Conservation (phyloP, 1,140 invertebrate genomes). For the Drosophila paulistorum region DNA sequence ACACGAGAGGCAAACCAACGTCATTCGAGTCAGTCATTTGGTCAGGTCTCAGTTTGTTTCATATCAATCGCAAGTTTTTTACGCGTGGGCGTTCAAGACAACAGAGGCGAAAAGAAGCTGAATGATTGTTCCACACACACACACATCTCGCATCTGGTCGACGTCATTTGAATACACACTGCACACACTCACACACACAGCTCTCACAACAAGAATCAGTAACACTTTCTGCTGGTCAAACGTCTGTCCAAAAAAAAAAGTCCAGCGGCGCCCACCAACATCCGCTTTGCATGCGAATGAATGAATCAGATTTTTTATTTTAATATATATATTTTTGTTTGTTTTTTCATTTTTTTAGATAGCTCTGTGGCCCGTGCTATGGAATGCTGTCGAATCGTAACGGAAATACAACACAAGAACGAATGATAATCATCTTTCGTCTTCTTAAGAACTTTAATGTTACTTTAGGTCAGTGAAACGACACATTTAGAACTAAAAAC, state of each 20-base stretch:
- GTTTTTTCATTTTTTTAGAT: constrained; percentile 24
- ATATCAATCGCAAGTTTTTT: constrained; percentile 64
- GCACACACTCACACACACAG: not conserved
- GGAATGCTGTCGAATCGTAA: constrained; percentile 22
- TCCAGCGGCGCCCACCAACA: constrained; percentile 67
- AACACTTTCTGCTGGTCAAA: constrained; percentile 49
- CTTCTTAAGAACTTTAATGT: constrained; percentile 57
- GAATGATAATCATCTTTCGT: not conserved
- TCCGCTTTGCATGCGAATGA: constrained; percentile 56
- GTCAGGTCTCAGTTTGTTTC: constrained; percentile 56
- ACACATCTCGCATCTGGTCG: constrained; percentile 11
- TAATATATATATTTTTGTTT: too few species aligned
- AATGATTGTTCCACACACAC: constrained; percentile 35
- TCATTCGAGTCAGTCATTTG: constrained; percentile 53
- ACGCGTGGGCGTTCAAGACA: constrained; percentile 41
- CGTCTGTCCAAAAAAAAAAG: constrained; percentile 37
- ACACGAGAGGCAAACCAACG: constrained; percentile 31
- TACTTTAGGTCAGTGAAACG: constrained; percentile 71
- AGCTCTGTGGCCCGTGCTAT: constrained; percentile 9
- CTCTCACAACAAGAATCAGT: constrained; percentile 26
- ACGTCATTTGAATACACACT: constrained; percentile 6
- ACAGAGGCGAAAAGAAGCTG: constrained; percentile 30
- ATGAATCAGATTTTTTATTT: constrained; percentile 45
- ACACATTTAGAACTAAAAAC: too few species aligned
- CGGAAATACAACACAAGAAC: constrained; percentile 29